Conservation (phyloP, 2,797 vertebrate species). For the Danio jaintianensis region DNA sequence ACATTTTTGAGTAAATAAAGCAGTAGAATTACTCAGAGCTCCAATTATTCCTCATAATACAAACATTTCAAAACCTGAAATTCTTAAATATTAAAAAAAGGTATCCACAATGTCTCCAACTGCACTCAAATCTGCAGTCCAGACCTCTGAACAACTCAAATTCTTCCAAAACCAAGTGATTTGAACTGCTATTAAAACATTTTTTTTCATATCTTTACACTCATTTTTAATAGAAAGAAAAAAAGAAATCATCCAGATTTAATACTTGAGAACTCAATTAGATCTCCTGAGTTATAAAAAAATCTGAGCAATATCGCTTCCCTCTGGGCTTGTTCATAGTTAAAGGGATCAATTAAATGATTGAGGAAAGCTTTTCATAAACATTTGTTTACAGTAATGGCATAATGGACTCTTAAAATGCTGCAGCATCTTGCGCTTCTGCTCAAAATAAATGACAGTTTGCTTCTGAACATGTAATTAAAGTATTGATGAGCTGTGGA, state of each 20-base stretch:
- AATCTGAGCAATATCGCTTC: background rate
- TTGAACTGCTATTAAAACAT: background rate
- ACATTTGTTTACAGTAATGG: conserved; percentile 1
- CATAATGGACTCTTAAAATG: background rate
- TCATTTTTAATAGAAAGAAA: background rate
- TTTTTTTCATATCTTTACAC: background rate
- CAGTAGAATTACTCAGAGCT: too few species aligned
- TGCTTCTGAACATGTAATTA: background rate
- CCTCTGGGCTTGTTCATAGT: background rate
- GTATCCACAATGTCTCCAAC: too few species aligned
- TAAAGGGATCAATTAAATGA: conserved; percentile 29
- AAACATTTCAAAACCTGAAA: too few species aligned
- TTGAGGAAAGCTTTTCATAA: background rate
- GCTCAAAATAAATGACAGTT: background rate
- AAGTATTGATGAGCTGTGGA: background rate
- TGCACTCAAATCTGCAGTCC: too few species aligned
- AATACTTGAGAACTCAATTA: background rate
- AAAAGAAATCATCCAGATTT: background rate
- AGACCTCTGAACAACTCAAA: background rate
- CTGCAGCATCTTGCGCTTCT: background rate
- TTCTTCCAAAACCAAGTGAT: background rate
- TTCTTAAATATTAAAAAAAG: too few species aligned
- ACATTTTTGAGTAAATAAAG: too few species aligned
- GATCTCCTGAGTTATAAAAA: background rate
- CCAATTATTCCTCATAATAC: too few species aligned